Evolutionary conservation across 2,888 invertebrate genomes (phyloP), one percentile per base, ranked within the genome.

Genomic region (Andrena bicolor): DNA sequence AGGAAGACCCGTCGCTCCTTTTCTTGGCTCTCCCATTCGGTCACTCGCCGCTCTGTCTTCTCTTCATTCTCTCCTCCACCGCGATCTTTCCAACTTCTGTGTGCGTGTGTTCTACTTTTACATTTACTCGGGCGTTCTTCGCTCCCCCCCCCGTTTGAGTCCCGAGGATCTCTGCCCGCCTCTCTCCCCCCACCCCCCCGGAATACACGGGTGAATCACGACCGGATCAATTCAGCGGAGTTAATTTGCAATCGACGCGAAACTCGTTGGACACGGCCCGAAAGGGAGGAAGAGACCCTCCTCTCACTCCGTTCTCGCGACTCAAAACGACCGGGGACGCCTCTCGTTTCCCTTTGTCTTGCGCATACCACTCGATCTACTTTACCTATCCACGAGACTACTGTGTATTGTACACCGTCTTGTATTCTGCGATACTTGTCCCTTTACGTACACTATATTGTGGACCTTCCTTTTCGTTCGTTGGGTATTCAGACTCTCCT

Each of bases 81-180:
- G 35, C 35, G 53, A 30, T 65, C 76, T 68, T 48, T 65, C 64
- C 72, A 7, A 71, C 51, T 78, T 85, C 75, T 80, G 87, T 88
- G 85, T 88, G 87, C 80, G 87, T 88, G 88, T 88, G 82, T 82
- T 85, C 72, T 87, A 87, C 73, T 75, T 80, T 41, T 85, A 83
- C 84, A 86, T 86, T 80, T 80, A 65, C 86, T 70, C 72, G 76
- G 79, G 63, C 65, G 68, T 53, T 79, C 61, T 56, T 41, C 41
- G 41, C 41, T 4, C 16, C 41, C 41, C 35, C 35, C 41, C 48
- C 10, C 49, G 72, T 84, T 79, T 79, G 86, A 86, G 87, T 82
- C 87, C 32, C 85, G 85, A 83, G 83, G 82, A 41, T 10, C 35
- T 49, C 7, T 20, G n/a, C 51, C 20, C 4, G 41, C 5, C 3